phyloP scores from a whole-genome alignment of 2,113 vertebrate species.

The Tenebrosternarchus preto region DNA sequence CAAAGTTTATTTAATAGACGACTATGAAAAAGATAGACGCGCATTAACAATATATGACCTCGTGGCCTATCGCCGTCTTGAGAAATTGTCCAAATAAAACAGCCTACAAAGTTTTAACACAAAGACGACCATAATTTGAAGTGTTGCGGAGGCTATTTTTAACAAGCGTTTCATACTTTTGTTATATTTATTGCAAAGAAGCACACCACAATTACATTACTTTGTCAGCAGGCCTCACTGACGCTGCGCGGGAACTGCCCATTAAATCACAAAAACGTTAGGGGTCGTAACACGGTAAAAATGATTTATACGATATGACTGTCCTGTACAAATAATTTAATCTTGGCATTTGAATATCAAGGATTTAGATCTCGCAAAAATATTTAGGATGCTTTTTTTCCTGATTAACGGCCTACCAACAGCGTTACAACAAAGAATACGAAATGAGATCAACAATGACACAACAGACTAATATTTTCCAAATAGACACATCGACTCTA shows the following conservation, averaged over 20 bases:
- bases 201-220: constrained; percentile 74
- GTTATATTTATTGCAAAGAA: constrained; percentile 61
- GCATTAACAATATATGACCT: constrained; percentile 5
- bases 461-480: constrained; percentile 52
- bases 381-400: constrained; percentile 1
- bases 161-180: constrained; percentile 37
- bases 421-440: constrained; percentile 48
- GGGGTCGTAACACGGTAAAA: constrained; percentile 55
- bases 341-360: not conserved
- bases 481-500: constrained; percentile 45
- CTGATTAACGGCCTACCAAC: constrained; percentile 33
- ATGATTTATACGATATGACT: constrained; percentile 53
- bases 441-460: constrained; percentile 48
- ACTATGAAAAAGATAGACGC: not conserved
- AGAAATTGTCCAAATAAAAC: not conserved
- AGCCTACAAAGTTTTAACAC: not conserved
- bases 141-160: constrained; percentile 19
- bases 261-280: constrained; percentile 40
- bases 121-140: constrained; percentile 20
- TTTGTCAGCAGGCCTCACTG: constrained; percentile 50
- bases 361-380: constrained; percentile 6
- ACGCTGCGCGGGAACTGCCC: not conserved
- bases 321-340: constrained; percentile 40
- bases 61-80: not conserved
- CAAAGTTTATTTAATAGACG: not conserved